These are phyloP conservation scores for Tapera naevia DNA, from an alignment of 2,797 vertebrate species.

Conservation along the genomic window DNA sequence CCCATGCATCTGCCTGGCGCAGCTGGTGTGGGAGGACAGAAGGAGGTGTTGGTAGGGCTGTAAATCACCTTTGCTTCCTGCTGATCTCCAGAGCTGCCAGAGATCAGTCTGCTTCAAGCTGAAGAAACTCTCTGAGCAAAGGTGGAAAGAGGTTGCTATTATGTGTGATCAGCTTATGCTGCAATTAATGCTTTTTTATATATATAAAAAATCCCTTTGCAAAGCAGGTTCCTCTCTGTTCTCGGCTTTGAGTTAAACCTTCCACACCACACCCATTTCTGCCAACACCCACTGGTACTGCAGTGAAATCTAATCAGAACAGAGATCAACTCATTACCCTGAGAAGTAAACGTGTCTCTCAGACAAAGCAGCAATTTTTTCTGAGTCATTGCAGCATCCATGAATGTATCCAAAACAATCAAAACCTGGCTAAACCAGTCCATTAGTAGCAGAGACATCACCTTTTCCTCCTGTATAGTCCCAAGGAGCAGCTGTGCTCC, in stretches of 20 bases:
- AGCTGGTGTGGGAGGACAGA: not conserved
- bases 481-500: not conserved
- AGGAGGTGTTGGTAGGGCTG: not conserved
- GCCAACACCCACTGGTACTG: slow-evolving; percentile 60
- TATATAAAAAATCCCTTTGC: not conserved
- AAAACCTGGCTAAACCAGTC: slow-evolving; percentile 65
- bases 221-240: slow-evolving; percentile 39
- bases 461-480: slow-evolving; percentile 15
- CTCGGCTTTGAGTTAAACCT: slow-evolving; percentile 49
- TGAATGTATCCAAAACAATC: slow-evolving; percentile 61
- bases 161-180: not conserved
- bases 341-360: slow-evolving; percentile 66
- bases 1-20: accelerated
- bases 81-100: not conserved
- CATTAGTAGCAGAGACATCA: slow-evolving; percentile 62
- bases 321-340: slow-evolving; percentile 56
- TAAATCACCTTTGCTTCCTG: slow-evolving; percentile 26
- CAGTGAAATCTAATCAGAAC: slow-evolving; percentile 60
- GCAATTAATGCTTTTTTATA: not conserved
- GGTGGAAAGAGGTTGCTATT: slow-evolving; percentile 7
- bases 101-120: not conserved
- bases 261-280: slow-evolving; percentile 61
- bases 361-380: slow-evolving; percentile 70
- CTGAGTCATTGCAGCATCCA: slow-evolving; percentile 69
- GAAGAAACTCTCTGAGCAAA: not conserved